phyloP scores from a whole-genome alignment of 2,888 invertebrate genomes.

The Tetragonisca angustula region DNA sequence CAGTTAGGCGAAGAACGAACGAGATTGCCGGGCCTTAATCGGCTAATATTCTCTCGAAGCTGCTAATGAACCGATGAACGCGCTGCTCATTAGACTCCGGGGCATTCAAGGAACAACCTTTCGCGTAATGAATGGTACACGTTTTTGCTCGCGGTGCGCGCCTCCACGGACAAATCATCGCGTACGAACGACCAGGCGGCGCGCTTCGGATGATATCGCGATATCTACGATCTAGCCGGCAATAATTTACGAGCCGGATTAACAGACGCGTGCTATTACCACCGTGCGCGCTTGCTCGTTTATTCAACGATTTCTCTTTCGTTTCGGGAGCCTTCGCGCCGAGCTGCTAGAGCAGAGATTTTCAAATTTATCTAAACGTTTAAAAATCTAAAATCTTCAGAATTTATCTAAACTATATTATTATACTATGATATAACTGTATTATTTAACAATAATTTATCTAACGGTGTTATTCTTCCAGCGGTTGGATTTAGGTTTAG shows the following conservation, averaged over 20 bases:
- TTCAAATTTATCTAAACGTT: too few species aligned
- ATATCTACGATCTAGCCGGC: slow-evolving; percentile 43
- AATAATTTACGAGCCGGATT: slow-evolving; percentile 58
- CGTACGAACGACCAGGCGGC: slow-evolving; percentile 25
- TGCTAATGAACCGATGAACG: slow-evolving; percentile 62
- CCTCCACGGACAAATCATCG: slow-evolving; percentile 57
- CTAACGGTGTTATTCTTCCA: too few species aligned
- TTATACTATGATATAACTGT: too few species aligned
- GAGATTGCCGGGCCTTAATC: slow-evolving; percentile 31
- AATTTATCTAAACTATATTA: neutral
- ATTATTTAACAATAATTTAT: too few species aligned
- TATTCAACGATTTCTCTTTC: slow-evolving; percentile 27
- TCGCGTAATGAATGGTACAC: slow-evolving; percentile 59
- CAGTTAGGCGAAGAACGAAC: slow-evolving; percentile 43
- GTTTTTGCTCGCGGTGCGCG: slow-evolving; percentile 48
- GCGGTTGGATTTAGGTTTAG: too few species aligned
- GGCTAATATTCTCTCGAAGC: slow-evolving; percentile 53
- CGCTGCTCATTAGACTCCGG: slow-evolving; percentile 58
- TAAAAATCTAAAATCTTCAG: too few species aligned
- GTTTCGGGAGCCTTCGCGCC: neutral
- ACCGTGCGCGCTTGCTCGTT: slow-evolving; percentile 6
- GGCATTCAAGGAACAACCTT: slow-evolving; percentile 48
- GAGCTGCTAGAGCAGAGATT: neutral
- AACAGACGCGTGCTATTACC: slow-evolving; percentile 43
- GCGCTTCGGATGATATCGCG: slow-evolving; percentile 40